phyloP scores from a whole-genome alignment of 2,113 vertebrate genomes.

The Casuarius casuarius region DNA sequence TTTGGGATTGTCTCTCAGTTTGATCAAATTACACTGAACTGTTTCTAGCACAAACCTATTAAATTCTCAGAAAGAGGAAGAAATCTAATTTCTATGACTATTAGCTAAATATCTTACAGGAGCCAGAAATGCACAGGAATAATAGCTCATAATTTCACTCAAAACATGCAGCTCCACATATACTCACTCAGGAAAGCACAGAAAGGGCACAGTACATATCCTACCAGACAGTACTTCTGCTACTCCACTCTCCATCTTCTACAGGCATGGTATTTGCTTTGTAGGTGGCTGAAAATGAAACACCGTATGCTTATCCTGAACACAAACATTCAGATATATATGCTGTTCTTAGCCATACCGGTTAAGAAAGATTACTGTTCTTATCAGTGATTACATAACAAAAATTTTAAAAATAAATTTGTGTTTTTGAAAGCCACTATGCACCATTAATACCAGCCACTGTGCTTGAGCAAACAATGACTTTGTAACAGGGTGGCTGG shows the following conservation, averaged over 20 bases:
- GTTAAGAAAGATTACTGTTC: neutral
- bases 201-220: neutral
- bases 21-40: neutral
- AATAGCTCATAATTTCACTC: neutral
- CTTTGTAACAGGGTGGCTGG: neutral
- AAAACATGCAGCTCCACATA: fast-evolving
- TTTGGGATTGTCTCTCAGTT: neutral
- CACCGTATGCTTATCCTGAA: neutral
- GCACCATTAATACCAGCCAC: neutral
- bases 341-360: neutral
- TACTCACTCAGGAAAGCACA: neutral
- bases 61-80: neutral
- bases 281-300: neutral
- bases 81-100: neutral
- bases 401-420: neutral
- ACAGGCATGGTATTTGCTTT: neutral
- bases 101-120: neutral
- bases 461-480: neutral
- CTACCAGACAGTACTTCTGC: fast-evolving
- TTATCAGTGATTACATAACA: neutral
- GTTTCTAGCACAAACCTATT: neutral
- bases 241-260: neutral
- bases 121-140: neutral
- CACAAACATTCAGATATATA: neutral
- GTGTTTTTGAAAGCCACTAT: neutral